phyloP scores from a whole-genome alignment of 2,797 vertebrate species.

The Hirundo rustica region DNA sequence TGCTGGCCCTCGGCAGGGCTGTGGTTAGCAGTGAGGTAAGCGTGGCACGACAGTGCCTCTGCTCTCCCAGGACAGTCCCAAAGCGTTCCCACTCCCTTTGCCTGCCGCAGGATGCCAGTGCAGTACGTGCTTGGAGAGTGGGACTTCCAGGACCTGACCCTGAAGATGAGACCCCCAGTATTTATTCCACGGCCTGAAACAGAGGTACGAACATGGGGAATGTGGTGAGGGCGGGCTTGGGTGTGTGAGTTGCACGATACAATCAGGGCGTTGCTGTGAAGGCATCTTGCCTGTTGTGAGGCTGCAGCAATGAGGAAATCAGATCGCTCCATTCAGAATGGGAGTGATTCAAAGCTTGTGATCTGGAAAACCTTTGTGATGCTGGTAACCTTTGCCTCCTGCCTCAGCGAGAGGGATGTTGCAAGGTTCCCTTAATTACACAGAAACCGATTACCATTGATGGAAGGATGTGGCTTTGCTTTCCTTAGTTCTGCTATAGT shows the following conservation, averaged over 20 bases:
- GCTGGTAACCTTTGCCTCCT: not conserved
- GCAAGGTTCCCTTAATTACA: not conserved
- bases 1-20: not conserved
- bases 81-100: not conserved
- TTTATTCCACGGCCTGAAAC: slow-evolving; percentile 97
- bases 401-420: not conserved
- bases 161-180: slow-evolving; percentile 93
- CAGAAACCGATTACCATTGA: not conserved
- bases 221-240: fast-evolving
- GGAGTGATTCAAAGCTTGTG: not conserved
- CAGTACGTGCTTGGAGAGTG: slow-evolving; percentile 96
- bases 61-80: not conserved
- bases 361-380: not conserved
- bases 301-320: not conserved
- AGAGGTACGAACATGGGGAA: slow-evolving; percentile 79
- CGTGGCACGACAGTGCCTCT: not conserved
- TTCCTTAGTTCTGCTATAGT: not conserved
- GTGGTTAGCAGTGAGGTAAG: not conserved
- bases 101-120: slow-evolving; percentile 86
- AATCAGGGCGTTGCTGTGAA: not conserved
- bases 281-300: fast-evolving
- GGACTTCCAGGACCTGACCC: slow-evolving; percentile 91
- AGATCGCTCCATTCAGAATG: not conserved
- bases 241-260: not conserved
- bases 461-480: not conserved